These are phyloP conservation scores for Sporophila hypoxantha DNA, from an alignment of 2,113 vertebrate species.

Conservation along the genomic window DNA sequence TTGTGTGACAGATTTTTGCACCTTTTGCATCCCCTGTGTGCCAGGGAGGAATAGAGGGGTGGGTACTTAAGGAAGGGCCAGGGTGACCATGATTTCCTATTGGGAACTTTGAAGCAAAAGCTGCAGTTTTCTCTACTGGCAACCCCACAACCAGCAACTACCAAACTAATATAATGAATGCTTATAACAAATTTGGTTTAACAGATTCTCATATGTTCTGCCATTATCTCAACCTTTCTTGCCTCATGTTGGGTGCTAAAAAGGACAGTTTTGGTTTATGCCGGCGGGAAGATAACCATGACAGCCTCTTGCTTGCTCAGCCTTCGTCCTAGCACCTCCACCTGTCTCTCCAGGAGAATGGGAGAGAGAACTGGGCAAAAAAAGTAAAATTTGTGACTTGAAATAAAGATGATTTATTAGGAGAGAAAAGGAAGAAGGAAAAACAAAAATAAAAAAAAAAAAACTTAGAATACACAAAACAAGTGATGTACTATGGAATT, in stretches of 20 bases:
- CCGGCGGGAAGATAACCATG: not conserved
- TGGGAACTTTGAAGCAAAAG: not conserved
- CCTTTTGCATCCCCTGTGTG: not conserved
- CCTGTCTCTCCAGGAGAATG: not conserved
- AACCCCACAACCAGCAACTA: not conserved
- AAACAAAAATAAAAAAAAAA: not conserved
- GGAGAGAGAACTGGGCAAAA: not conserved
- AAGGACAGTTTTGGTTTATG: not conserved
- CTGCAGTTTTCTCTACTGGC: not conserved
- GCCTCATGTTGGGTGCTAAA: not conserved
- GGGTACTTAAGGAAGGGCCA: not conserved
- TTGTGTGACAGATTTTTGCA: not conserved
- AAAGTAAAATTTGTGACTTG: not conserved
- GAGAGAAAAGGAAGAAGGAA: not conserved
- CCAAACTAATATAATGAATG: not conserved
- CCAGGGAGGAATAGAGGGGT: not conserved
- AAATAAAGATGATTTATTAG: not conserved
- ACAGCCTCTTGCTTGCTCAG: accelerated
- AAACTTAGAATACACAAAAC: not conserved
- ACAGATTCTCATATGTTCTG: not conserved
- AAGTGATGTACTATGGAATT: not conserved
- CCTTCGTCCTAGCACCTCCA: not conserved
- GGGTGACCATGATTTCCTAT: not conserved
- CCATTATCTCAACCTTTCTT: not conserved
- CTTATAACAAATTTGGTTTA: not conserved